Evolutionary conservation across 2,113 vertebrate species (phyloP).

Genomic region (Entelurus aequoreus): DNA sequence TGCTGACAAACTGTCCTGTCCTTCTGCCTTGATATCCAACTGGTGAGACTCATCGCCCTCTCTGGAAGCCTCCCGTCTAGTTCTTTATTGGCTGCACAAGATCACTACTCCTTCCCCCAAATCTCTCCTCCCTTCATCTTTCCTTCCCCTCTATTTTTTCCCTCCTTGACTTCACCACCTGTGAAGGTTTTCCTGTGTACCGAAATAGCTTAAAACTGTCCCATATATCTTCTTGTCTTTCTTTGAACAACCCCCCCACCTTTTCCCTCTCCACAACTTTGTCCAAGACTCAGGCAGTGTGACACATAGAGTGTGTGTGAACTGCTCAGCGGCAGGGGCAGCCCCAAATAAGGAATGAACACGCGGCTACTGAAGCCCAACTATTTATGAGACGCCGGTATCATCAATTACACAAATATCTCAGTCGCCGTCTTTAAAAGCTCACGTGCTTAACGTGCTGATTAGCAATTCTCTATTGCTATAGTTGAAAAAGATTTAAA

Average conservation of each 20-base stretch:
- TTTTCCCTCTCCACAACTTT: conserved; percentile 29
- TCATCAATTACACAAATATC: conserved; percentile 35
- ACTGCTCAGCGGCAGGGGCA: conserved; percentile 44
- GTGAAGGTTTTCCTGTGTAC: neutral
- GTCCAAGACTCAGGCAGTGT: conserved; percentile 45
- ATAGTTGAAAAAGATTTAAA: neutral
- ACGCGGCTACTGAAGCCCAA: conserved; percentile 42
- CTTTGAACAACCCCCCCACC: conserved; percentile 18
- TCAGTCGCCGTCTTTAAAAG: conserved; percentile 12
- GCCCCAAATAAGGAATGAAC: conserved; percentile 72
- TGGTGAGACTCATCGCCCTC: conserved; percentile 45
- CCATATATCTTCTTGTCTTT: conserved; percentile 12
- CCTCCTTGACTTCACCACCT: conserved; percentile 25
- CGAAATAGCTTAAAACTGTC: conserved; percentile 1
- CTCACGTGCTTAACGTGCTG: neutral
- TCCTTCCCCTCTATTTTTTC: conserved; percentile 14
- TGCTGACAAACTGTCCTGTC: conserved; percentile 11
- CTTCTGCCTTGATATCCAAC: conserved; percentile 30
- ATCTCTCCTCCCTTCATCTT: conserved; percentile 53
- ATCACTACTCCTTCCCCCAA: conserved; percentile 46
- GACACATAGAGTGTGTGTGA: conserved; percentile 58
- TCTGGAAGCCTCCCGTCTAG: conserved; percentile 56
- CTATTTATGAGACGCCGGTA: conserved; percentile 37
- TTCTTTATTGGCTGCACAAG: conserved; percentile 61
- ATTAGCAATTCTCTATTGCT: neutral